These are phyloP conservation scores for Leptobrachium ailaonicum DNA, from an alignment of 2,113 vertebrate species.

Conservation along the genomic window DNA sequence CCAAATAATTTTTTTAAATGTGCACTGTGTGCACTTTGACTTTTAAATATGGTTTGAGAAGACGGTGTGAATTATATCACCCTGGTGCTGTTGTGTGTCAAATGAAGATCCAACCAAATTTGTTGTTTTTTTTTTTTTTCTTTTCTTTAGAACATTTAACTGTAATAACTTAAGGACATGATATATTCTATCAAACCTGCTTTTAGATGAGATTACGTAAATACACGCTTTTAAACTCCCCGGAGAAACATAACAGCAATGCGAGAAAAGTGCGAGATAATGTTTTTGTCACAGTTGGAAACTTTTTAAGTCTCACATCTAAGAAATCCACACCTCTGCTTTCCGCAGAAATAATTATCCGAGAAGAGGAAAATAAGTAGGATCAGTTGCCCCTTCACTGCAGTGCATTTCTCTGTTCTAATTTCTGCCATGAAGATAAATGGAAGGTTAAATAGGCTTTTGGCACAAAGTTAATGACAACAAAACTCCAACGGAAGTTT, in stretches of 20 bases:
- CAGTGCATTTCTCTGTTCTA: too few species aligned
- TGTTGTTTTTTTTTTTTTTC: background rate
- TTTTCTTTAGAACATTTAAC: background rate
- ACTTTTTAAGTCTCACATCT: background rate
- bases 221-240: background rate
- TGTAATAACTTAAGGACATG: background rate
- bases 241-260: background rate
- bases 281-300: background rate
- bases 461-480: too few species aligned
- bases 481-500: too few species aligned
- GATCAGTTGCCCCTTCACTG: too few species aligned
- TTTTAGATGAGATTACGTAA: background rate
- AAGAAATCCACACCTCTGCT: background rate
- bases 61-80: background rate
- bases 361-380: too few species aligned
- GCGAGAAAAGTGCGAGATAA: background rate
- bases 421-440: too few species aligned
- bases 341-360: too few species aligned
- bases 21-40: background rate
- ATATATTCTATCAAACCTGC: background rate
- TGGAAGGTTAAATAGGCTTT: too few species aligned
- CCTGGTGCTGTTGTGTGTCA: too few species aligned
- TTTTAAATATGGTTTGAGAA: background rate
- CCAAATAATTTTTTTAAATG: background rate
- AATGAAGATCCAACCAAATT: background rate